phyloP scores from a whole-genome alignment of 2,797 vertebrate genomes.

The Melanotaenia nigrans region DNA sequence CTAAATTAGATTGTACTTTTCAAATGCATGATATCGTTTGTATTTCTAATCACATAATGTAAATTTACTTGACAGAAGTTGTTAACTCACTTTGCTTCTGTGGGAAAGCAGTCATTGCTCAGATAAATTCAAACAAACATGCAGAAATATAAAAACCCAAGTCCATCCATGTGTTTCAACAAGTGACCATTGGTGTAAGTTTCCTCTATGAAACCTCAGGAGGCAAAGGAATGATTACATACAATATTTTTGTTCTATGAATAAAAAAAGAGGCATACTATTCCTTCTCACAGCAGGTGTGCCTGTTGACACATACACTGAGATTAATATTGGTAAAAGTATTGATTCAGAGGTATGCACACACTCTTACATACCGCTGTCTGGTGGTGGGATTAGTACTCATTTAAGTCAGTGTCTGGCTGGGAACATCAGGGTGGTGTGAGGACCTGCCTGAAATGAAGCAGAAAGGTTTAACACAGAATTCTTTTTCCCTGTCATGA shows the following conservation, averaged over 20 bases:
- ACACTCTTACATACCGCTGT: slow-evolving; percentile 67
- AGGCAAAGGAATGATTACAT: not conserved
- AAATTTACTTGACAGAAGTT: not conserved
- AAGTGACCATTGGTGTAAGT: not conserved
- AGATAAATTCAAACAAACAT: not conserved
- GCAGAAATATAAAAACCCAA: not conserved
- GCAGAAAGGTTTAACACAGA: slow-evolving; percentile 33
- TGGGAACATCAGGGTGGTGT: slow-evolving; percentile 67
- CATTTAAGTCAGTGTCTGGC: slow-evolving; percentile 65
- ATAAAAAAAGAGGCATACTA: slow-evolving; percentile 23
- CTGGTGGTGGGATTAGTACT: slow-evolving; percentile 64
- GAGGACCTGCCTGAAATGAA: slow-evolving; percentile 46
- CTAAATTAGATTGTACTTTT: not conserved
- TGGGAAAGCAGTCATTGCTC: not conserved
- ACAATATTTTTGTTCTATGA: slow-evolving; percentile 1
- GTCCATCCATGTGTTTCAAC: not conserved
- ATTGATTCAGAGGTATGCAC: slow-evolving; percentile 73
- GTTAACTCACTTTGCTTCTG: not conserved
- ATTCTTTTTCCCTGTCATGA: slow-evolving; percentile 6
- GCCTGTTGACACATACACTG: slow-evolving; percentile 39
- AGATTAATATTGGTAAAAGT: slow-evolving; percentile 61
- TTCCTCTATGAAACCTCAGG: not conserved
- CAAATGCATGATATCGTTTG: not conserved
- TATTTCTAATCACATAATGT: slow-evolving; percentile 7
- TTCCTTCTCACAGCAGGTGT: slow-evolving; percentile 13